Evolutionary conservation across 1,140 invertebrate genomes (phyloP).

Genomic region (Dreissena polymorpha): DNA sequence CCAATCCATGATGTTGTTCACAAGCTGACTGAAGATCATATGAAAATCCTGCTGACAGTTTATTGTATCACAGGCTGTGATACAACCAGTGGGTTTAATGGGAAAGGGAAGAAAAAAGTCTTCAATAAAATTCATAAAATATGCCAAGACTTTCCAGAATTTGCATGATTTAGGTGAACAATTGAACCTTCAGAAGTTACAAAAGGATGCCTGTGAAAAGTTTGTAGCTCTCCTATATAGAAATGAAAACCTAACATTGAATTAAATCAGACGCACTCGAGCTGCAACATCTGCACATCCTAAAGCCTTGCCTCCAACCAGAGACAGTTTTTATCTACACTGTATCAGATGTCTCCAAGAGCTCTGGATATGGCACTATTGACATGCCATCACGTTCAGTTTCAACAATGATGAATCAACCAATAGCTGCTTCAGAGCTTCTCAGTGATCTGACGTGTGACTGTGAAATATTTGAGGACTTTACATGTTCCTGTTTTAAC

Average conservation of each 20-base stretch:
- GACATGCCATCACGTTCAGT: background rate
- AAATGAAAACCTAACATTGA: background rate
- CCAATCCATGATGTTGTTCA: constrained; percentile 7
- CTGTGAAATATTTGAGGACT: constrained; percentile 11
- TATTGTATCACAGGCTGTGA: constrained; percentile 39
- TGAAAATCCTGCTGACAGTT: constrained; percentile 28
- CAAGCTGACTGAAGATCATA: background rate
- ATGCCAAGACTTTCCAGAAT: background rate
- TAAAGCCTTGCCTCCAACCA: background rate
- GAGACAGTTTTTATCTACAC: constrained; percentile 9
- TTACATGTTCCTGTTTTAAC: constrained; percentile 13
- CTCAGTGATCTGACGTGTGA: constrained; percentile 16
- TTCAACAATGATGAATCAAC: constrained; percentile 15
- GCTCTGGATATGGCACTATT: constrained; percentile 20
- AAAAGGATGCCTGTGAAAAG: constrained; percentile 22
- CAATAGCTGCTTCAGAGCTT: constrained; percentile 10
- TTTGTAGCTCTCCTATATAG: background rate
- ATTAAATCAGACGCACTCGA: background rate
- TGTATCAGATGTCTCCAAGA: constrained; percentile 4
- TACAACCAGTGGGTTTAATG: constrained; percentile 23
- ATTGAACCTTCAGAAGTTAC: background rate
- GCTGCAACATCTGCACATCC: background rate
- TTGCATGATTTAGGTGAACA: background rate
- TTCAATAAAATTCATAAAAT: constrained; percentile 13
- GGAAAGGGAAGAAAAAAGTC: constrained; percentile 22